A percentile compares a stretch with the other conserved stretches of the same genome.
Conservation (phyloP, 1,140 invertebrate genomes). For the Dufourea novaeangliae region DNA sequence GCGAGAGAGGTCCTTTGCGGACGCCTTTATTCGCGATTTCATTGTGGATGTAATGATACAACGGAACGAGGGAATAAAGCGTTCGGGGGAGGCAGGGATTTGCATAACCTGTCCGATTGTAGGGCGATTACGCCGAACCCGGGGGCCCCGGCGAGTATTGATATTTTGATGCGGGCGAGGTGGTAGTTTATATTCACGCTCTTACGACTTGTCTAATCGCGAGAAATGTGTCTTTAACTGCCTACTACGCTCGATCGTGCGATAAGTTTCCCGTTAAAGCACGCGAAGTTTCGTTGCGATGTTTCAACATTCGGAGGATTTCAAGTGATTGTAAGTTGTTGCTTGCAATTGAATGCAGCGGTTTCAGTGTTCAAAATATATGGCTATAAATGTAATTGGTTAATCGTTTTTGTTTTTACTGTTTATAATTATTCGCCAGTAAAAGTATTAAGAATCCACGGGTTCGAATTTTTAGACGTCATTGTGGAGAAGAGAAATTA, state of each 20-base stretch:
- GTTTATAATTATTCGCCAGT: no score
- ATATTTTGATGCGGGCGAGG: slow-evolving; percentile 15
- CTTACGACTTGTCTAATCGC: slow-evolving; percentile 1
- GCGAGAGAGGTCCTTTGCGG: slow-evolving; percentile 14
- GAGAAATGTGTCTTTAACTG: not conserved
- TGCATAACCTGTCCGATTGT: slow-evolving; percentile 21
- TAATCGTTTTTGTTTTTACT: no score
- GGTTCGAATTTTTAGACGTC: no score
- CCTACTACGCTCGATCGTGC: not conserved
- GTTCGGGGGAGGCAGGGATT: not conserved
- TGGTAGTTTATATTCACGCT: slow-evolving; percentile 45
- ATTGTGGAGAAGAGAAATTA: no score
- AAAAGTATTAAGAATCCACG: no score
- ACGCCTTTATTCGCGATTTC: slow-evolving; percentile 12
- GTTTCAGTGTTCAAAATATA: no score
- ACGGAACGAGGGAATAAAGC: not conserved
- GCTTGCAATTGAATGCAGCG: no score
- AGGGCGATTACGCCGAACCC: slow-evolving; percentile 14
- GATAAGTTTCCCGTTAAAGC: slow-evolving; percentile 4
- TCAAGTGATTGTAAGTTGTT: no score
- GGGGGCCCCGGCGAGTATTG: not conserved
- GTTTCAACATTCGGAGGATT: no score
- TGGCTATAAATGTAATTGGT: no score
- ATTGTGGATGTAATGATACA: slow-evolving; percentile 10
- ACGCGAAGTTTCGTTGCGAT: not conserved